Evolutionary conservation across 2,888 invertebrate genomes (phyloP).

Genomic region (Platycnemis pennipes): DNA sequence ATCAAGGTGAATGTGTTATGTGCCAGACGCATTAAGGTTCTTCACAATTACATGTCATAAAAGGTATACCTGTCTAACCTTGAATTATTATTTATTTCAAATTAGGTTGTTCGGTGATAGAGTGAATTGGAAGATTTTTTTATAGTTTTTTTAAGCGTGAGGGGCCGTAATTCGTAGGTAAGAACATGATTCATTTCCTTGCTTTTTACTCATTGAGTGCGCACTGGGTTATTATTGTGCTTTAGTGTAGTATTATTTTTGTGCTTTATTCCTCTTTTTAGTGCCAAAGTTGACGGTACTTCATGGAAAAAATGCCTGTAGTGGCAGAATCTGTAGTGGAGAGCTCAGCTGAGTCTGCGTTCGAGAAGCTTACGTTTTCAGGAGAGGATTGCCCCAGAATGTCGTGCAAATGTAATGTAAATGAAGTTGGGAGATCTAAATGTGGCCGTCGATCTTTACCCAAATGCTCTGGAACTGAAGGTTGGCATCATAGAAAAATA

Average conservation of each 20-base stretch:
- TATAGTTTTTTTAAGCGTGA: neutral
- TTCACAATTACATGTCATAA: neutral
- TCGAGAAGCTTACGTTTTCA: conserved; percentile 69
- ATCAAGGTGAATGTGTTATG: neutral
- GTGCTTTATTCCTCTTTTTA: neutral
- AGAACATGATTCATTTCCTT: neutral
- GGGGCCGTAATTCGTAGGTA: neutral
- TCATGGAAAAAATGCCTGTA: conserved; percentile 44
- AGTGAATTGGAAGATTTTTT: neutral
- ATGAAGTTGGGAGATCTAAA: conserved; percentile 15
- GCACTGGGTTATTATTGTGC: neutral
- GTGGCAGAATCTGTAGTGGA: neutral
- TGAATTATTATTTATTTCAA: neutral
- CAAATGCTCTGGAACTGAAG: conserved; percentile 17
- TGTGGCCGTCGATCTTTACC: neutral
- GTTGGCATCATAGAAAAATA: conserved; percentile 40
- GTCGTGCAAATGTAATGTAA: conserved; percentile 73
- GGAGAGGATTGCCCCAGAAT: conserved; percentile 74
- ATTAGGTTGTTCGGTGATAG: neutral
- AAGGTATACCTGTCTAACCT: neutral
- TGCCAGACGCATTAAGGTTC: neutral
- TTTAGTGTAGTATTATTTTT: neutral
- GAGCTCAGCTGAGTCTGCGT: conserved; percentile 35
- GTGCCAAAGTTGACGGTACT: neutral
- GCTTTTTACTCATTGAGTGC: neutral